Evolutionary conservation across 2,888 invertebrate species (phyloP), one percentile per base, ranked within the genome.

Genomic region (Lepidochrysops patricia): DNA sequence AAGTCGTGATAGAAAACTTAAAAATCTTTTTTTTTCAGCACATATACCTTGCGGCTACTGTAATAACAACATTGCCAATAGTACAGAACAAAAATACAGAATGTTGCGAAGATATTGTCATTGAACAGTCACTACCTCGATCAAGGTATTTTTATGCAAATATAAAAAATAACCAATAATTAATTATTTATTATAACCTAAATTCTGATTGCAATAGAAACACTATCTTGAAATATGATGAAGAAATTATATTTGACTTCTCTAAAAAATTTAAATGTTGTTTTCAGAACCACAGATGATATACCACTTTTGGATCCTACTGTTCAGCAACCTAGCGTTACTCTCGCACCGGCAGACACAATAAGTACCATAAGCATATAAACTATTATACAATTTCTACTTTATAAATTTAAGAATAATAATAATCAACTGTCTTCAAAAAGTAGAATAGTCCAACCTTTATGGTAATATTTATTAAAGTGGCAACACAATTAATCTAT

Each of bases 361-460:
- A 90, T 90, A 61, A 90, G 90, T 73, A 90, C 90, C 1, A 90
- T 90, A 63, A 90, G 89, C 63, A 89, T 89, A 68, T 89, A 83
- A 82, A 70, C 26, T 35, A n/a, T 19, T 23, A 43, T 1, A 7
- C 19, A 43, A 43, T 43, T 43, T 12, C 23, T 2, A 9, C 9
- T 23, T 9, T 9, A 19, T 9, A 29, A 19, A 19, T 43, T 19
- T 23, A 19, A 12, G 23, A 19, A 15, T 43, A 43, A 43, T 37
- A 15, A 37, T 43, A 43, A 43, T 43, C 43, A 19, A 43, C 43
- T 43, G 23, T 43, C 19, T 43, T 43, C 43, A 43, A 43, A 15
- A 19, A 43, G 43, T 43, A 43, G 19, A 23, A 43, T 43, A 43
- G 43, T 43, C 19, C 43, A 43, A 43, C 43, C 9, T 43, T 43